Evolutionary conservation across 2,113 vertebrate species (phyloP).

Genomic region (Holacanthus passer): DNA sequence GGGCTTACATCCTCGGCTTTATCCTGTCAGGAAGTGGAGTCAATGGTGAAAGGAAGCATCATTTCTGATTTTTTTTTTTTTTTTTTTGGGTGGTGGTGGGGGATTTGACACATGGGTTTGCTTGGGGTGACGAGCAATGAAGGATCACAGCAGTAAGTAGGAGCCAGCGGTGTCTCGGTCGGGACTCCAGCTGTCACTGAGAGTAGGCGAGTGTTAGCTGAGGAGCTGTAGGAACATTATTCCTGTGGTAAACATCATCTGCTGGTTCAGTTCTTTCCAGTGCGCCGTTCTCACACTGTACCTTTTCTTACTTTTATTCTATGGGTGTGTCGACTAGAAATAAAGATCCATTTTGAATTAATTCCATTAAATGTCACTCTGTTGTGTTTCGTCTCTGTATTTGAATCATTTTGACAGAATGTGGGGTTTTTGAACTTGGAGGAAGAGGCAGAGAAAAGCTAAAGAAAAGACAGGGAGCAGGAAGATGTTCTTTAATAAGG

Average conservation of each 20-base stretch:
- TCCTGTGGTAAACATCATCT: not conserved
- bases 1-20: slow-evolving; percentile 64
- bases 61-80: not conserved
- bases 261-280: not conserved
- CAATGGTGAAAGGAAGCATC: slow-evolving; percentile 38
- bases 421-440: not conserved
- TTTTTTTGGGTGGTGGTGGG: too few species aligned
- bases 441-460: not conserved
- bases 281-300: not conserved
- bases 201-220: not conserved
- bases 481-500: slow-evolving; percentile 24
- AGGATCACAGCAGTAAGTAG: slow-evolving; percentile 30
- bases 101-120: slow-evolving; percentile 24
- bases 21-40: slow-evolving; percentile 56
- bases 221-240: not conserved
- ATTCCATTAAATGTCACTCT: not conserved
- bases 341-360: too few species aligned
- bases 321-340: too few species aligned
- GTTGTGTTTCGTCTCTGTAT: not conserved
- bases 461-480: slow-evolving; percentile 6
- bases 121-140: slow-evolving; percentile 22
- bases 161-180: not conserved
- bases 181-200: slow-evolving; percentile 9
- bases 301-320: too few species aligned
- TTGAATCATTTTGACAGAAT: not conserved